Conservation (phyloP, 2,888 invertebrate genomes). For the Heliothis peltigera region DNA sequence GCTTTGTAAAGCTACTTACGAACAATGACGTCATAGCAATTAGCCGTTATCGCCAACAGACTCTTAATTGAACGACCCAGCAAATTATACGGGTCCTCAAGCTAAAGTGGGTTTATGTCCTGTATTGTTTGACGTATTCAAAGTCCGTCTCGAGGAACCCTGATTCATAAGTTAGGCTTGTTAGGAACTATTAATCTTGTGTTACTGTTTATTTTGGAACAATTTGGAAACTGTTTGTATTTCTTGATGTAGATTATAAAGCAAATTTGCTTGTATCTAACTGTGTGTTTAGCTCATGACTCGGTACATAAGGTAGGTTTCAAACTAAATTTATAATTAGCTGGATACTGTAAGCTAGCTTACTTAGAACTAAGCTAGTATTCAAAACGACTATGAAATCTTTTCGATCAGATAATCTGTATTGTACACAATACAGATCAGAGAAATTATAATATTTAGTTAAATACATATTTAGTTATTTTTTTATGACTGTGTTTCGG, state of each 20-base stretch:
- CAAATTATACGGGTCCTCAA: slow-evolving; percentile 54
- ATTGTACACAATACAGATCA: too few species aligned
- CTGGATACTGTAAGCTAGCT: too few species aligned
- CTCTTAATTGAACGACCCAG: slow-evolving; percentile 50
- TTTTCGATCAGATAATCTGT: too few species aligned
- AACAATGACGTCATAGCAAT: slow-evolving; percentile 52
- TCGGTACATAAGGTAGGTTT: too few species aligned
- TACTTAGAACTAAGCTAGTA: too few species aligned
- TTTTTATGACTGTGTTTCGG: too few species aligned
- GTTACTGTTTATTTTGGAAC: background rate
- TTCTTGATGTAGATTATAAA: background rate
- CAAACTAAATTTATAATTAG: too few species aligned
- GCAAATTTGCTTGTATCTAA: too few species aligned
- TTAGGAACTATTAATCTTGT: slow-evolving; percentile 2
- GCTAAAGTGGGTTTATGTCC: slow-evolving; percentile 48
- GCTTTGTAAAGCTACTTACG: slow-evolving; percentile 5
- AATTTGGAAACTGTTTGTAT: background rate
- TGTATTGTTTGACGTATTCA: slow-evolving; percentile 47
- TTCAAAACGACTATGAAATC: too few species aligned
- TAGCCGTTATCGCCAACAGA: slow-evolving; percentile 46
- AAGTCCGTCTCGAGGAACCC: slow-evolving; percentile 29
- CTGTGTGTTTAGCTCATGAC: too few species aligned
- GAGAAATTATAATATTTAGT: too few species aligned
- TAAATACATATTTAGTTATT: too few species aligned
- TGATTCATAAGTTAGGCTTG: slow-evolving; percentile 21